Evolutionary conservation across 2,113 vertebrate species (phyloP).

Genomic region (cattle (Bos taurus)): DNA sequence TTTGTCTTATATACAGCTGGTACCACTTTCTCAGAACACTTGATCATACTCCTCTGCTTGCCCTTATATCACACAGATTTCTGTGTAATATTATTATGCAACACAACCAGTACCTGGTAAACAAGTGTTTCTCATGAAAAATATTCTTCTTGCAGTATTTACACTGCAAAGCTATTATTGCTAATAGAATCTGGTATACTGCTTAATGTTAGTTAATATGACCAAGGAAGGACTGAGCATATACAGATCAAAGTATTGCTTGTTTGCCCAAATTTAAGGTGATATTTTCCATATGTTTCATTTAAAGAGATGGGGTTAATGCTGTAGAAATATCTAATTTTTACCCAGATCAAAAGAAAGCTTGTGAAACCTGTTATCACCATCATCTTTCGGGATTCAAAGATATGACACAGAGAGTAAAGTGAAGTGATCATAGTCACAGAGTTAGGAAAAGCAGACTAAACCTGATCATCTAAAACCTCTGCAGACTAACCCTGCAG

Average conservation of each 20-base stretch:
- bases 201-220: background rate
- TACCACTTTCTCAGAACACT: background rate
- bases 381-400: background rate
- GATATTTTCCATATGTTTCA: background rate
- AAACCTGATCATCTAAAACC: background rate
- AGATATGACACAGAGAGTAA: background rate
- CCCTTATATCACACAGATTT: background rate
- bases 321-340: background rate
- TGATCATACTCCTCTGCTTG: background rate
- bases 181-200: background rate
- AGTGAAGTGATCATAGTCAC: background rate
- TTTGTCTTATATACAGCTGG: background rate
- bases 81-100: background rate
- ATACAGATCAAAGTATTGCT: background rate
- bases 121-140: background rate
- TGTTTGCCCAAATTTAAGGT: background rate
- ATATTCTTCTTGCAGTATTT: background rate
- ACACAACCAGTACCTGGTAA: background rate
- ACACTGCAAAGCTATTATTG: background rate
- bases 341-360: background rate
- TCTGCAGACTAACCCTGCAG: too few relatives aligned
- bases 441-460: background rate
- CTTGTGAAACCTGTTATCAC: background rate
- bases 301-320: background rate
- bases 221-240: background rate